Percentiles rank a stretch among this genome's conserved stretches.
These are phyloP conservation scores for western clawed frog (Xenopus tropicalis) DNA, from an alignment of 2,113 vertebrate species.

Conservation along the genomic window DNA sequence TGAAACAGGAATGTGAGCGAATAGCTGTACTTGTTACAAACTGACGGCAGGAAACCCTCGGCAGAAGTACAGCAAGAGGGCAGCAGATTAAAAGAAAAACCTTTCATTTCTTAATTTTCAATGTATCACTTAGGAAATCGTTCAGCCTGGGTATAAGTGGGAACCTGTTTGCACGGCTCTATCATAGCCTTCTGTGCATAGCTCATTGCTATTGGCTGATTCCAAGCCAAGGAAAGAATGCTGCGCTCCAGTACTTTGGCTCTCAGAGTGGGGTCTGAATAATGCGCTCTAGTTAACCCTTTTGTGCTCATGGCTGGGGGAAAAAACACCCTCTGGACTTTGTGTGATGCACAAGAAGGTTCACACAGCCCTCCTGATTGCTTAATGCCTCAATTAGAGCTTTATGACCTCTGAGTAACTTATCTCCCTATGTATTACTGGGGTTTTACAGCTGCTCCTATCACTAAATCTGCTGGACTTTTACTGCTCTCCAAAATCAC, in stretches of 20 bases:
- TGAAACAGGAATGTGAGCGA: no score
- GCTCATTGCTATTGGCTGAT: slow-evolving; percentile 22
- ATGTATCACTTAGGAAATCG: neutral
- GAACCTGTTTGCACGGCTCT: neutral
- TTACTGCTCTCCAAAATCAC: slow-evolving; percentile 25
- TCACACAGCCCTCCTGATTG: slow-evolving; percentile 32
- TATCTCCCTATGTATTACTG: slow-evolving; percentile 32
- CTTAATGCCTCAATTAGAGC: slow-evolving; percentile 42
- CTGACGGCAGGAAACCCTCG: no score
- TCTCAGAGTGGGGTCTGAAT: slow-evolving; percentile 5
- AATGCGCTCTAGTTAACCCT: slow-evolving; percentile 40
- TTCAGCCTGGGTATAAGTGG: neutral
- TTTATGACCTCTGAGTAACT: slow-evolving; percentile 31
- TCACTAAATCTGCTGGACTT: slow-evolving; percentile 42
- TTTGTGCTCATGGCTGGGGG: neutral
- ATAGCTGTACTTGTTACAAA: no score
- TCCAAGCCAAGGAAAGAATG: slow-evolving; percentile 39
- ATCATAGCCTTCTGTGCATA: slow-evolving; percentile 1
- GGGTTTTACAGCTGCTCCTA: slow-evolving; percentile 30
- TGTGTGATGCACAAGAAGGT: slow-evolving; percentile 17
- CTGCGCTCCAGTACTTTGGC: slow-evolving; percentile 33
- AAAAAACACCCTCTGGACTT: slow-evolving; percentile 8
- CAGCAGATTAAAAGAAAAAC: no score
- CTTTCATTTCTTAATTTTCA: no score
- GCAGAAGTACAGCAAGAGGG: no score